These are phyloP conservation scores for Myiotriccus ornatus DNA, from an alignment of 2,797 vertebrate genomes.

Conservation along the genomic window DNA sequence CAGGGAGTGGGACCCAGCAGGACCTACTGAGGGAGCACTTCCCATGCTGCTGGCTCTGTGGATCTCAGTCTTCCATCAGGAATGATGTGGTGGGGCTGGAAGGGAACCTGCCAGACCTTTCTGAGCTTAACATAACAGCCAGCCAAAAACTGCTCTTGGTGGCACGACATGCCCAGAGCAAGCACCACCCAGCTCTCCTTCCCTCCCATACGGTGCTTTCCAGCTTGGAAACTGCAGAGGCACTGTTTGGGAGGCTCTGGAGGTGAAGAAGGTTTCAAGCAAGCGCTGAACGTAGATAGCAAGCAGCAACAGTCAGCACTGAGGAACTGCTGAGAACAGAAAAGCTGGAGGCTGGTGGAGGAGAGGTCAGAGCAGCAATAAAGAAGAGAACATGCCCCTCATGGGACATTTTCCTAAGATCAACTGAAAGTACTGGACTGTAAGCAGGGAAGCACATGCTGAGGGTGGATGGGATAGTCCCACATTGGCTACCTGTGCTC, in stretches of 20 bases:
- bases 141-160: not conserved
- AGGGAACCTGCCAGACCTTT: not conserved
- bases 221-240: not conserved
- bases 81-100: not conserved
- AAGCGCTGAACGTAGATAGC: not conserved
- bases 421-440: not conserved
- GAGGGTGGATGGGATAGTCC: not conserved
- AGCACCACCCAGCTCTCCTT: not conserved
- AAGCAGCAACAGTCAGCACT: not conserved
- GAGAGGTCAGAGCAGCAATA: not conserved
- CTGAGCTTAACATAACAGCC: not conserved
- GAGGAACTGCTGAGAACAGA: not conserved
- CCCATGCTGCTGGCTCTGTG: rapidly evolving
- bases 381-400: not conserved
- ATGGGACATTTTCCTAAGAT: not conserved
- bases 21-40: not conserved
- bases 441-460: not conserved
- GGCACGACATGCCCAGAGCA: not conserved
- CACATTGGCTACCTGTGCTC: rapidly evolving
- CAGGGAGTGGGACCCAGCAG: not conserved
- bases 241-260: not conserved
- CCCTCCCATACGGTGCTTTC: not conserved
- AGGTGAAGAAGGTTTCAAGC: not conserved
- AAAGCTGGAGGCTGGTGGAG: not conserved
- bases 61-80: not conserved